A percentile compares a stretch with the other conserved stretches of the same genome.
Evolutionary conservation across 1,140 invertebrate species (phyloP).

Genomic region (Chironomus tepperi): DNA sequence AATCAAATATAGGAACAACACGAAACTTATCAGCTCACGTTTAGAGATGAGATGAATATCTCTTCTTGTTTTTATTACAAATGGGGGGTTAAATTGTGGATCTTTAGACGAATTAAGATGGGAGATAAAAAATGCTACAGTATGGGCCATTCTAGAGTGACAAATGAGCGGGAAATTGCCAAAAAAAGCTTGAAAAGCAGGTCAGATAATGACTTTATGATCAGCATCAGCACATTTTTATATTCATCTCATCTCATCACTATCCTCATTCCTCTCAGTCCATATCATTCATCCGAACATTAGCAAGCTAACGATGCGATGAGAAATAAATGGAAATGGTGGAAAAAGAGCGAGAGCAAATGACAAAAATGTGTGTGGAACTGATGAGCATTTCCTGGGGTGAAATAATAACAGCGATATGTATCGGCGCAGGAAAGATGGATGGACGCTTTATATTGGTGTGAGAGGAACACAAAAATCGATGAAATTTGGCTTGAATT

Average conservation of each 20-base stretch:
- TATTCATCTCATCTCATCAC: not conserved
- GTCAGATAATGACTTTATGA: not conserved
- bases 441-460: constrained; percentile 7
- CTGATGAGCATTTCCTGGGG: constrained; percentile 14
- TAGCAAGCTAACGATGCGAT: not conserved
- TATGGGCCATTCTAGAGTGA: too few relatives aligned
- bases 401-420: not conserved
- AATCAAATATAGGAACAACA: not conserved
- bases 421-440: constrained; percentile 16
- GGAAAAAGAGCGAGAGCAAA: not conserved
- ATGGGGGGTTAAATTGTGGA: too few relatives aligned
- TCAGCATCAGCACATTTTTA: not conserved
- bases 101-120: too few relatives aligned
- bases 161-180: constrained; percentile 3
- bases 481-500: not conserved
- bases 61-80: too few relatives aligned
- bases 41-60: not conserved
- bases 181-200: too few relatives aligned
- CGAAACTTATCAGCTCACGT: not conserved
- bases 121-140: too few relatives aligned
- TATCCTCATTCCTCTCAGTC: too few relatives aligned
- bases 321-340: not conserved
- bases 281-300: too few relatives aligned
- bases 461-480: not conserved
- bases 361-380: constrained; percentile 17